Evolutionary conservation across 2,888 invertebrate species (phyloP).

Genomic region (Parnassius smintheus): DNA sequence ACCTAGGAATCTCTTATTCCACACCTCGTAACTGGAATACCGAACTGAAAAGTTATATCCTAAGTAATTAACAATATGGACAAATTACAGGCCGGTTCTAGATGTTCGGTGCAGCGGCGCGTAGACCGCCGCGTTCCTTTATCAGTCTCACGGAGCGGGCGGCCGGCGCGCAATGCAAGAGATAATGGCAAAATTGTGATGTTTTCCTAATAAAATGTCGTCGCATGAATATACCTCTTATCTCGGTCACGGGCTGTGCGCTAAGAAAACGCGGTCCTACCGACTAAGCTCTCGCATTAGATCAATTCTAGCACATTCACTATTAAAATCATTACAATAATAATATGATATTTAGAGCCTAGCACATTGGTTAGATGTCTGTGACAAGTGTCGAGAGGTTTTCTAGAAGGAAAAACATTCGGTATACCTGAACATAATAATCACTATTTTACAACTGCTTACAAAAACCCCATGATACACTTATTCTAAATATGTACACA

Average conservation of each 20-base stretch:
- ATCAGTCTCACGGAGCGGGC: slow-evolving; percentile 65
- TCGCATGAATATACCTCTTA: slow-evolving; percentile 23
- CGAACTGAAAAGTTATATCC: slow-evolving; percentile 65
- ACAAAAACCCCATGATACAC: slow-evolving; percentile 73
- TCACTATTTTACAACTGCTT: slow-evolving; percentile 60
- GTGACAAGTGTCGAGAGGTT: slow-evolving; percentile 33
- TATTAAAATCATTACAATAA: slow-evolving; percentile 20
- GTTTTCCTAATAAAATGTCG: slow-evolving; percentile 61
- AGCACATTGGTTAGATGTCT: slow-evolving; percentile 37
- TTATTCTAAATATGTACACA: slow-evolving; percentile 79
- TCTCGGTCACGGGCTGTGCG: slow-evolving; percentile 21
- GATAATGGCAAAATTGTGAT: slow-evolving; percentile 80
- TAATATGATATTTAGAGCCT: slow-evolving; percentile 38
- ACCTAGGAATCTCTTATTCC: slow-evolving; percentile 78
- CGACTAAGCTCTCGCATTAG: slow-evolving; percentile 29
- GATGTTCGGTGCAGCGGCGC: slow-evolving; percentile 43
- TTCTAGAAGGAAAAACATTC: slow-evolving; percentile 40
- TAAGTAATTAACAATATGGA: slow-evolving; percentile 75
- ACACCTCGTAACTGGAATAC: slow-evolving; percentile 71
- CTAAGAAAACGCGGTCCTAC: slow-evolving; percentile 26
- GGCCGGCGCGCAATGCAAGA: slow-evolving; percentile 58
- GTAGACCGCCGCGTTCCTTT: slow-evolving; percentile 61
- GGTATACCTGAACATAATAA: slow-evolving; percentile 53
- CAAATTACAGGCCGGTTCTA: slow-evolving; percentile 66
- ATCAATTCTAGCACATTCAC: slow-evolving; percentile 2